A percentile compares a stretch with the other conserved stretches of the same genome.
phyloP scores from a whole-genome alignment of 2,797 vertebrate genomes.

The Anolis apletophallus region DNA sequence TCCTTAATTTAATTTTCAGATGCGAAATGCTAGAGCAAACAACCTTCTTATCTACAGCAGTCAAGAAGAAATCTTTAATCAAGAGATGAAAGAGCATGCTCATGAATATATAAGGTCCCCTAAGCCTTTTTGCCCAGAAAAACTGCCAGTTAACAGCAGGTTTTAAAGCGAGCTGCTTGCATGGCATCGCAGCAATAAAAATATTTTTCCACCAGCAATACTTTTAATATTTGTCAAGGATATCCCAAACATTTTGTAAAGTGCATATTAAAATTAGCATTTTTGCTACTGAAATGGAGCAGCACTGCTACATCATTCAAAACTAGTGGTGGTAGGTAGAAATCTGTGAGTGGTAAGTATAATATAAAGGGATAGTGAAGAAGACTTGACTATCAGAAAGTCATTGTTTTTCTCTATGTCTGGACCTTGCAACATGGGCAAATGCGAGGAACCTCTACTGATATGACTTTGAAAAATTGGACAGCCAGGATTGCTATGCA shows the following conservation, averaged over 20 bases:
- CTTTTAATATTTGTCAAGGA: not conserved
- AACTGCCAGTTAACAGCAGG: not conserved
- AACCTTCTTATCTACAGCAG: conserved; percentile 23
- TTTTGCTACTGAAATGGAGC: not conserved
- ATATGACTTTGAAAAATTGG: too few species aligned
- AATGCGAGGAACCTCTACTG: too few species aligned
- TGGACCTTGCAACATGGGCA: not conserved
- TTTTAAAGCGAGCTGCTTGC: conserved; percentile 23
- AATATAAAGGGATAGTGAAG: not conserved
- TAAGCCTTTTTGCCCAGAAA: not conserved
- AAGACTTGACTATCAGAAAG: not conserved
- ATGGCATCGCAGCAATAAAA: not conserved
- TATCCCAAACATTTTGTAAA: not conserved
- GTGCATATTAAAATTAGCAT: conserved; percentile 5
- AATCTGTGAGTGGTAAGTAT: not conserved
- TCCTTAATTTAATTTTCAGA: conserved; percentile 43
- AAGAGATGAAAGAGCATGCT: not conserved
- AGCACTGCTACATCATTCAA: not conserved
- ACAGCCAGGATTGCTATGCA: too few species aligned
- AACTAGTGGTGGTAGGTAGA: not conserved
- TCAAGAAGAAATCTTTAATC: conserved; percentile 45
- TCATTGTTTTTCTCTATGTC: not conserved
- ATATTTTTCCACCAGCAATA: not conserved
- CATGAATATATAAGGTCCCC: conserved; percentile 17
- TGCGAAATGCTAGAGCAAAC: conserved; percentile 27